Evolutionary conservation across 2,888 invertebrate species (phyloP).

Genomic region (Synanthedon formicaeformis): DNA sequence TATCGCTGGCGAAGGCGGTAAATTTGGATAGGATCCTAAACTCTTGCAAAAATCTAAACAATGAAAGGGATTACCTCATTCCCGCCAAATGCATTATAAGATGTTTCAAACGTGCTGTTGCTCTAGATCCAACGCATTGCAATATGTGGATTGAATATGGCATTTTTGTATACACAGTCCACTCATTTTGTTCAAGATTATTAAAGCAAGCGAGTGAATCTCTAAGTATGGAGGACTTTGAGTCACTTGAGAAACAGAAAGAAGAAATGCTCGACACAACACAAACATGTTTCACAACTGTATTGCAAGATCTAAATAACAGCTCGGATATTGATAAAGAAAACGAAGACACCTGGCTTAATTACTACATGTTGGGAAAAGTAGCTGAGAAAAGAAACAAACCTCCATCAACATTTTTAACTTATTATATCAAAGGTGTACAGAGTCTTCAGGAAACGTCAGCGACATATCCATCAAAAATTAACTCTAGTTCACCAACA

Average conservation of each 20-base stretch:
- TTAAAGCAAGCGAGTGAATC: slow-evolving; percentile 84
- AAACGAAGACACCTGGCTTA: slow-evolving; percentile 91
- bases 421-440: slow-evolving; percentile 84
- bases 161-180: slow-evolving; percentile 88
- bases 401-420: slow-evolving; percentile 78
- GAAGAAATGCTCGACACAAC: slow-evolving; percentile 84
- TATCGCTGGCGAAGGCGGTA: slow-evolving; percentile 84
- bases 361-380: slow-evolving; percentile 96
- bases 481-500: slow-evolving; percentile 86
- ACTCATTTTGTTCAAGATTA: slow-evolving; percentile 89
- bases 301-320: slow-evolving; percentile 72
- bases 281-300: slow-evolving; percentile 80
- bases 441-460: slow-evolving; percentile 81
- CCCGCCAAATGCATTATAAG: slow-evolving; percentile 80
- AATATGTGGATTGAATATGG: slow-evolving; percentile 93
- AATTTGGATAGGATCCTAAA: slow-evolving; percentile 85
- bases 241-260: slow-evolving; percentile 80
- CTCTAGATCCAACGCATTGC: slow-evolving; percentile 78
- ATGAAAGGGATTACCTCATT: slow-evolving; percentile 74
- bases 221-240: slow-evolving; percentile 80
- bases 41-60: slow-evolving; percentile 73
- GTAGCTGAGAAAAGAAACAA: slow-evolving; percentile 88
- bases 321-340: slow-evolving; percentile 65
- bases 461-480: slow-evolving; percentile 87
- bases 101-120: slow-evolving; percentile 85